Conservation (phyloP, 2,888 invertebrate genomes). For the Calameuta filiformis region DNA sequence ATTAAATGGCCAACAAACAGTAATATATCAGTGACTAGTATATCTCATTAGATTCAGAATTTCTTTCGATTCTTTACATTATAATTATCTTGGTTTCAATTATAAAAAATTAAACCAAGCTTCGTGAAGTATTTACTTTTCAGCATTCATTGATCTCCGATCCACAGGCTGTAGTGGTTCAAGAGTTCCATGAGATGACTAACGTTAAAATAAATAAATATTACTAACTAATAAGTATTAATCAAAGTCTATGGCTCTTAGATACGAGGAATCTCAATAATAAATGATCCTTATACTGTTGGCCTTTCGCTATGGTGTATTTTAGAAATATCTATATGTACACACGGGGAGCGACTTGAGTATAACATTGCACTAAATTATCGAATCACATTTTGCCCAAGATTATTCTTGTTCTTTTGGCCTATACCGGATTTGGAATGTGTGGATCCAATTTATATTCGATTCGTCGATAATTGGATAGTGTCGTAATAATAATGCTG, state of each 20-base stretch:
- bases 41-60: conserved; percentile 32
- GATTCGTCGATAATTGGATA: background rate
- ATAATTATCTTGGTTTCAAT: conserved; percentile 1
- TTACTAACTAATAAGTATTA: conserved; percentile 26
- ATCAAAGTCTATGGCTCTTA: conserved; percentile 14
- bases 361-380: conserved; percentile 58
- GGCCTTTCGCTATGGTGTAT: conserved; percentile 11
- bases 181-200: conserved; percentile 8
- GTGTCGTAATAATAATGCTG: conserved; percentile 29
- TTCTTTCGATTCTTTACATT: conserved; percentile 17
- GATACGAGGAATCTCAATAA: conserved; percentile 1
- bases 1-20: conserved; percentile 5
- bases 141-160: background rate
- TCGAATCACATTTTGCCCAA: conserved; percentile 33
- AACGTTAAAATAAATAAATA: conserved; percentile 31
- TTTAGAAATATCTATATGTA: conserved; percentile 36
- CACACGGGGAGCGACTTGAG: conserved; percentile 38
- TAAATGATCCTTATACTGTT: conserved; percentile 7
- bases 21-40: conserved; percentile 35
- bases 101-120: conserved; percentile 1
- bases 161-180: conserved; percentile 14
- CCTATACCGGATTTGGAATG: background rate
- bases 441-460: background rate
- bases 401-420: background rate
- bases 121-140: background rate